Conservation (phyloP, 2,797 vertebrate species). For the Sarcophilus harrisii region DNA sequence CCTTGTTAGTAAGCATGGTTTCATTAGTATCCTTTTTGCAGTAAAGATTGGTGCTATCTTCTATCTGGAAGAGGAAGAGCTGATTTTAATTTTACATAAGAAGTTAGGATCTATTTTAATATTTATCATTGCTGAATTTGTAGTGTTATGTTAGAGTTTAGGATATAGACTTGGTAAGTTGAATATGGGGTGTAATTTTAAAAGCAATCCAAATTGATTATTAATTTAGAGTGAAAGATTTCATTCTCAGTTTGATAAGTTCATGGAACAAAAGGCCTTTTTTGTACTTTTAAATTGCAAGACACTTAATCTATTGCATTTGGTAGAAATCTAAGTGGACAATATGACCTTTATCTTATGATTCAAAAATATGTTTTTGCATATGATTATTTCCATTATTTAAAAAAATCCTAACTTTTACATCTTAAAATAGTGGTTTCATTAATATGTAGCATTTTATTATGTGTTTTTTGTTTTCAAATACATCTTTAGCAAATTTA, state of each 20-base stretch:
- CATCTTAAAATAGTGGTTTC: conserved; percentile 42
- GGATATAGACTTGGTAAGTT: conserved; percentile 57
- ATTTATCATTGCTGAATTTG: conserved; percentile 42
- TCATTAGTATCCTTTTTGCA: conserved; percentile 23
- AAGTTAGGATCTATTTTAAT: conserved; percentile 52
- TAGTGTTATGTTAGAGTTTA: conserved; percentile 47
- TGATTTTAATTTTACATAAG: conserved; percentile 42
- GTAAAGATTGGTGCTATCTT: conserved; percentile 50
- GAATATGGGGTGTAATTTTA: conserved; percentile 42
- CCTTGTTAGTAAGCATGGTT: conserved; percentile 27
- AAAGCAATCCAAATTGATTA: conserved; percentile 43
- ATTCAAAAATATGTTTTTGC: conserved; percentile 31
- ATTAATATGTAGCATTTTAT: conserved; percentile 31
- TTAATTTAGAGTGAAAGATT: not conserved
- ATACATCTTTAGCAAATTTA: conserved; percentile 51
- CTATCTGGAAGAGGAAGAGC: conserved; percentile 39
- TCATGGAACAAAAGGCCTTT: not conserved
- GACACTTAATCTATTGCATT: not conserved
- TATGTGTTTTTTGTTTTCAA: conserved; percentile 46
- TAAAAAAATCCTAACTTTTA: not conserved
- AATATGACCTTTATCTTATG: conserved; percentile 29
- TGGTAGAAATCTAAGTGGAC: conserved; percentile 38
- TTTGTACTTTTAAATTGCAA: conserved; percentile 5
- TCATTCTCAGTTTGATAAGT: not conserved
- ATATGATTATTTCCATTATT: not conserved